Percentiles rank a stretch among this genome's conserved stretches.
Evolutionary conservation across 2,888 invertebrate species (phyloP).

Genomic region (Metalampra italica): DNA sequence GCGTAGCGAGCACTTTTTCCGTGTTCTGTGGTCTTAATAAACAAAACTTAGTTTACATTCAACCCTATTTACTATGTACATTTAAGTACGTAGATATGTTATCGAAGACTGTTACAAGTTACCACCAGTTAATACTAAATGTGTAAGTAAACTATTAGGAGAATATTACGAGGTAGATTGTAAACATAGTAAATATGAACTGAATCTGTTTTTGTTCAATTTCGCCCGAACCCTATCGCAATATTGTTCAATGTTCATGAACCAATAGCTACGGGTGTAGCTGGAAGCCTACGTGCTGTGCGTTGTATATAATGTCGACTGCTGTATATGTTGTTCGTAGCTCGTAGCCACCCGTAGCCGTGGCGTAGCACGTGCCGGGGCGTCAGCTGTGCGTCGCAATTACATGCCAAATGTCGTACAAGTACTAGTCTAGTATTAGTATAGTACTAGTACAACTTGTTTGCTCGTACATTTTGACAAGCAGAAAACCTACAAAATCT

Average conservation of each 20-base stretch:
- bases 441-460: constrained; percentile 1
- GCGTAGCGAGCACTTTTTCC: too few relatives aligned
- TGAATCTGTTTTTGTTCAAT: not conserved
- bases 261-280: constrained; percentile 1
- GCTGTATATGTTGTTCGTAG: constrained; percentile 19
- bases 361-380: constrained; percentile 38
- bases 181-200: too few relatives aligned
- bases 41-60: too few relatives aligned
- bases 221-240: not conserved
- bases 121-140: too few relatives aligned
- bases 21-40: too few relatives aligned
- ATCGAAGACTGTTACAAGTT: too few relatives aligned
- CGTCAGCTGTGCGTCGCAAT: constrained; percentile 61
- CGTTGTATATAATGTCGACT: constrained; percentile 13
- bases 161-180: too few relatives aligned
- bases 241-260: constrained; percentile 1
- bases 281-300: constrained; percentile 9
- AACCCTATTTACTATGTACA: too few relatives aligned
- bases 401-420: constrained; percentile 53
- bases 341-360: constrained; percentile 23
- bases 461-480: not conserved
- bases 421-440: constrained; percentile 44
- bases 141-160: too few relatives aligned
- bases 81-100: too few relatives aligned
- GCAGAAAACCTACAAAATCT: not conserved